These are phyloP conservation scores for Gastrophysa polygoni DNA, from an alignment of 2,888 invertebrate species.

Conservation along the genomic window DNA sequence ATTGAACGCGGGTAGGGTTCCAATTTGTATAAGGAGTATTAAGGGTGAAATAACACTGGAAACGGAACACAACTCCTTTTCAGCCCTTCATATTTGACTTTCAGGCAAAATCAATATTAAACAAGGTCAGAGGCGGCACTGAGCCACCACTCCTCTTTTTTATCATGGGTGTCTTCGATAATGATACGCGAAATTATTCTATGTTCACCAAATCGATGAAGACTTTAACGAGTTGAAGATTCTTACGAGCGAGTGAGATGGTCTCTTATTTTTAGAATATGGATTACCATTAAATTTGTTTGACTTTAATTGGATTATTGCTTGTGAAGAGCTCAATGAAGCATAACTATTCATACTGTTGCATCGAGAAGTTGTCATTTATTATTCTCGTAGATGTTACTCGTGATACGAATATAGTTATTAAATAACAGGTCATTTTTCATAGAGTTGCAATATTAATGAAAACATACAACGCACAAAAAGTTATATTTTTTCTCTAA, in stretches of 20 bases:
- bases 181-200: slow-evolving; percentile 20
- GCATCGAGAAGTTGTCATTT: too few species aligned
- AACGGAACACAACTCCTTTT: slow-evolving; percentile 38
- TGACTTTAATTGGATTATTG: too few species aligned
- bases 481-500: too few species aligned
- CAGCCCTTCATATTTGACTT: slow-evolving; percentile 42
- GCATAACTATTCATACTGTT: too few species aligned
- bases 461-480: too few species aligned
- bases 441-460: too few species aligned
- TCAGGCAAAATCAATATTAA: slow-evolving; percentile 50
- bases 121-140: slow-evolving; percentile 46
- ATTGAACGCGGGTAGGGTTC: slow-evolving; percentile 25
- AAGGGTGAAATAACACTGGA: slow-evolving; percentile 37
- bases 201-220: slow-evolving; percentile 10
- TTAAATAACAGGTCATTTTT: too few species aligned
- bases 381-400: too few species aligned
- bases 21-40: slow-evolving; percentile 28
- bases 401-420: too few species aligned
- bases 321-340: too few species aligned
- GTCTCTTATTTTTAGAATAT: slow-evolving; percentile 18
- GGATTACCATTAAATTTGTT: not conserved
- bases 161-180: slow-evolving; percentile 17
- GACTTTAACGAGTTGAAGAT: slow-evolving; percentile 7
- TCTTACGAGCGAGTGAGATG: slow-evolving; percentile 4
- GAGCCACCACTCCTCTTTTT: slow-evolving; percentile 42